A percentile compares a stretch with the other conserved stretches of the same genome.
Conservation (phyloP, 1,140 invertebrate genomes). For the Zaprionus capensis region DNA sequence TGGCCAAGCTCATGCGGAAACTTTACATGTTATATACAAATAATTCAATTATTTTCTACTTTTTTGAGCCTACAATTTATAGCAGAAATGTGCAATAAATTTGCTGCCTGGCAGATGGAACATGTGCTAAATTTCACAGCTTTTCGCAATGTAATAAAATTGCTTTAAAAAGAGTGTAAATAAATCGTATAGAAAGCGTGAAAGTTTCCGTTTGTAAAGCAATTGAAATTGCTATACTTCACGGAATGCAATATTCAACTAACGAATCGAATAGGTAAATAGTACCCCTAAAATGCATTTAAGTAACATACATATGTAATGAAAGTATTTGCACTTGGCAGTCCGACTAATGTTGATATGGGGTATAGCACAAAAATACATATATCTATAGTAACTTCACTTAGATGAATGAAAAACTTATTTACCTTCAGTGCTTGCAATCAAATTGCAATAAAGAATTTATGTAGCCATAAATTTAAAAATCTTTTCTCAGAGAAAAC, state of each 20-base stretch:
- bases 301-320: no score
- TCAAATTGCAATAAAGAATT: background rate
- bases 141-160: background rate
- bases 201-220: background rate
- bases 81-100: slow-evolving; percentile 1
- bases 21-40: background rate
- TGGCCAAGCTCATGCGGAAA: background rate
- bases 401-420: background rate
- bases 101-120: background rate
- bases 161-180: background rate
- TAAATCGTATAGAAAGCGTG: background rate
- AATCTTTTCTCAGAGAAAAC: background rate
- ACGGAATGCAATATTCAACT: background rate
- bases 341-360: no score
- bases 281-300: background rate
- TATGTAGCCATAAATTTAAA: background rate
- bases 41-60: background rate
- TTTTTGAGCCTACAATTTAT: background rate
- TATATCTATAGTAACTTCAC: background rate
- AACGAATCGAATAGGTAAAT: background rate
- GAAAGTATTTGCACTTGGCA: no score
- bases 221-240: background rate
- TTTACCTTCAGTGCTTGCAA: background rate
- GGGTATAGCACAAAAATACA: background rate
- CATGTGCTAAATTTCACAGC: slow-evolving; percentile 7